phyloP scores from a whole-genome alignment of 2,888 invertebrate species.

The Sesamia inferens region DNA sequence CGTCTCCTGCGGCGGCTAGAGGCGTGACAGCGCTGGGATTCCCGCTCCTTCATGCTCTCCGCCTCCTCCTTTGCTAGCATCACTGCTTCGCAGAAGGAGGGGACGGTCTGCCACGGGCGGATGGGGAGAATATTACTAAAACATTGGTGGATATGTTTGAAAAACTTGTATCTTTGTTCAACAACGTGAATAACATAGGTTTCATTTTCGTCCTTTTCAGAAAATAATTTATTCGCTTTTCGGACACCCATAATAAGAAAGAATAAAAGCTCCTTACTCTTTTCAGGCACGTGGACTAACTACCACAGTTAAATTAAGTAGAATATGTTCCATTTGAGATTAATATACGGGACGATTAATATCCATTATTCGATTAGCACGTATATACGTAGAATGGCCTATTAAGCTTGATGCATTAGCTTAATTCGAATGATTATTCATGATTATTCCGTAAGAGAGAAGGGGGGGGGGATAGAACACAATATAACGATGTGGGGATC shows the following conservation, averaged over 20 bases:
- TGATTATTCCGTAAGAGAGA: constrained; percentile 54
- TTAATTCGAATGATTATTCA: constrained; percentile 70
- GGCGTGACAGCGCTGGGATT: too few relatives aligned
- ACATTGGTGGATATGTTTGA: too few relatives aligned
- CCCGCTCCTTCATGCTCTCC: too few relatives aligned
- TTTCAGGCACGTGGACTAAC: background rate
- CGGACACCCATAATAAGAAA: background rate
- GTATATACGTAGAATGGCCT: constrained; percentile 52
- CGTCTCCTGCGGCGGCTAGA: too few relatives aligned
- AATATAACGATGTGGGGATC: constrained; percentile 34
- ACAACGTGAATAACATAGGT: too few relatives aligned
- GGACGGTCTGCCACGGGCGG: too few relatives aligned
- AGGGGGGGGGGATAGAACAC: constrained; percentile 45
- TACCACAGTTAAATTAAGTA: constrained; percentile 10
- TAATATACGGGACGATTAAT: constrained; percentile 49
- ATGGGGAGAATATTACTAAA: too few relatives aligned
- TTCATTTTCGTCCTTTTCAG: too few relatives aligned
- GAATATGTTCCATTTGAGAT: constrained; percentile 45
- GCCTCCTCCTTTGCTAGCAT: too few relatives aligned
- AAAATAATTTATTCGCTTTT: background rate
- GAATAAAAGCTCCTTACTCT: background rate
- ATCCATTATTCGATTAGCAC: constrained; percentile 62
- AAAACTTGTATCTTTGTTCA: too few relatives aligned
- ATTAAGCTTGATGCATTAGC: constrained; percentile 66
- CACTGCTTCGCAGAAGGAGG: too few relatives aligned